Percentiles rank a stretch among this genome's conserved stretches.
These are phyloP conservation scores for Drosophila greeni DNA, from an alignment of 2,888 invertebrate species.

Conservation along the genomic window DNA sequence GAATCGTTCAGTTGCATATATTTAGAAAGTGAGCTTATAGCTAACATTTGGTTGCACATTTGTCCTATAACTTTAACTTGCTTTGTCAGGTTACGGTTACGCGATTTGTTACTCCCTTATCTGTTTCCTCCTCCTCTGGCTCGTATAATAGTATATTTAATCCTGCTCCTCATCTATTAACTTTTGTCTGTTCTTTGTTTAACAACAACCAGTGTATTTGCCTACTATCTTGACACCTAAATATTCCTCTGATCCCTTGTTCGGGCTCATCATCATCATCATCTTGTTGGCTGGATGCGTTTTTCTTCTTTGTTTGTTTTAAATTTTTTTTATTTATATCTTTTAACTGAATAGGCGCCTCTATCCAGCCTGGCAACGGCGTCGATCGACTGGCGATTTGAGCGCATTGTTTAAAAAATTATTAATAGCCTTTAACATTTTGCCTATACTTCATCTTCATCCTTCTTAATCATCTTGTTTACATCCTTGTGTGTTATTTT, in stretches of 20 bases:
- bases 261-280: constrained; percentile 2
- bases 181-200: constrained; percentile 16
- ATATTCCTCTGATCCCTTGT: constrained; percentile 3
- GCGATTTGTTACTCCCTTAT: constrained; percentile 45
- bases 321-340: not conserved
- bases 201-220: constrained; percentile 13
- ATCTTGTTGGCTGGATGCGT: constrained; percentile 33
- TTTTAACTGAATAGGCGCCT: constrained; percentile 33
- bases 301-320: constrained; percentile 16
- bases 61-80: constrained; percentile 26
- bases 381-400: constrained; percentile 21
- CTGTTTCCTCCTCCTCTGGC: constrained; percentile 15
- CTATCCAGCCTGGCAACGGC: constrained; percentile 21
- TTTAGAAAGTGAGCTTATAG: constrained; percentile 53
- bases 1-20: constrained; percentile 38
- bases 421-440: constrained; percentile 32
- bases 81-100: constrained; percentile 62
- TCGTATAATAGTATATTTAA: constrained; percentile 2
- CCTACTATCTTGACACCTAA: constrained; percentile 10
- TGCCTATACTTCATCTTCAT: constrained; percentile 14
- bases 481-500: constrained; percentile 6
- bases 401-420: constrained; percentile 37
- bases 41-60: constrained; percentile 51
- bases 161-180: not conserved
- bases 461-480: not conserved